Evolutionary conservation across 2,797 vertebrate species (phyloP), one percentile per base, ranked within the genome.

Genomic region (Podarcis siculus): DNA sequence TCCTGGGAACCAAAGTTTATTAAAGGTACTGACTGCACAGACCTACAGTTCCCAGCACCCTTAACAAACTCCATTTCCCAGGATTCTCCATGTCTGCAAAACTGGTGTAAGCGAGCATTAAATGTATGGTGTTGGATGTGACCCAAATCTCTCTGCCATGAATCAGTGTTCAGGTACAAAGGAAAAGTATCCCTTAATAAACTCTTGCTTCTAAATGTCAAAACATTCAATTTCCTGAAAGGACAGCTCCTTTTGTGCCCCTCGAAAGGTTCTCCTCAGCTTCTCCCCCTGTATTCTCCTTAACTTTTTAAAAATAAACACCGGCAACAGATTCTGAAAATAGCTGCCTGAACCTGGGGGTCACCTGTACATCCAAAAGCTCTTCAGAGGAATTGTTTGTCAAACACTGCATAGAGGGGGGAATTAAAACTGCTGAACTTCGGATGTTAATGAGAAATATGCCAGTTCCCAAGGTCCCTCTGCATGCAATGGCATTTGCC

Each of bases 241-340:
- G 84, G 83, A 92, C 82, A 83, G 61, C 90, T 93, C 89, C 88
- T 86, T 89, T 86, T 91, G 72, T 91, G 86, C 89, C 88, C 84
- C 42, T 86, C 64, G 86, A 94, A 95, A 90, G 87, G 86, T 95
- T 88, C 85, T 92, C 85, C 77, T 91, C 39, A 23, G n/a, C 77
- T 84, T 91, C 86, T 85, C 87, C 89, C 83, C 32, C 86, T 66
- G 49, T 72, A 39, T 91, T 90, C 79, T 92, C 91, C 91, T 94
- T 91, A 93, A 85, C 75, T 94, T 92, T 58, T 91, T 92, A 92
- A 94, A 94, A 94, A 87, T 85, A 96, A 93, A 94, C 83, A 90
- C 90, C 91, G 85, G 67, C 0, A 4, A 88, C 86, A 90, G 23
- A 89, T 83, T 86, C 93, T 94, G 95, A 93, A 95, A 95, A 95